Percentiles rank a stretch among this genome's conserved stretches.
Evolutionary conservation across 2,888 invertebrate genomes (phyloP).

Genomic region (Plutella xylostella): DNA sequence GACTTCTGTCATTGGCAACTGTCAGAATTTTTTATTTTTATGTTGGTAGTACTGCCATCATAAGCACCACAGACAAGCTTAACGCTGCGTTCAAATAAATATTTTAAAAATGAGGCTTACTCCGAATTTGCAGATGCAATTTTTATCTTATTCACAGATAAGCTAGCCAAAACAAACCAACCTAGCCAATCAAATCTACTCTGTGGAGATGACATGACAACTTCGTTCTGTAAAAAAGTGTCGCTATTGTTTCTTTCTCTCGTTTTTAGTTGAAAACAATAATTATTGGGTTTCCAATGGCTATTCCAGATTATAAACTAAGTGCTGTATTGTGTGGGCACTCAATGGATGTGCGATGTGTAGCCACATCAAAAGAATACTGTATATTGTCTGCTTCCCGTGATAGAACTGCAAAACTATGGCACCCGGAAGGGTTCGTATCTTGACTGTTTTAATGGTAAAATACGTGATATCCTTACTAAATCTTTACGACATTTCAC

Average conservation of each 20-base stretch:
- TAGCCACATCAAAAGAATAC: conserved; percentile 74
- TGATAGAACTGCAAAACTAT: conserved; percentile 88
- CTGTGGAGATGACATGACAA: conserved; percentile 42
- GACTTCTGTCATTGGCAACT: no score
- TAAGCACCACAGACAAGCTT: no score
- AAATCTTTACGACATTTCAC: no score
- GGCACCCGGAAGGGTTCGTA: conserved; percentile 80
- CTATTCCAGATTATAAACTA: conserved; percentile 77
- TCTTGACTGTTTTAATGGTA: conserved; percentile 2
- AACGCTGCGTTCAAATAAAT: not conserved
- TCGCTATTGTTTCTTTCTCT: not conserved
- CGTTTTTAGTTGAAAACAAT: not conserved
- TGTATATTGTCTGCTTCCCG: conserved; percentile 89
- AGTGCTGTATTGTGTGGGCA: conserved; percentile 84
- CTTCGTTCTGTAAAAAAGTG: conserved; percentile 19
- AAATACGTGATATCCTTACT: not conserved
- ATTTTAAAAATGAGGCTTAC: not conserved
- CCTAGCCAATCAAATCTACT: not conserved
- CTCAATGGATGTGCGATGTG: conserved; percentile 85
- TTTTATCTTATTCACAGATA: no score
- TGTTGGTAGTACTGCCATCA: no score
- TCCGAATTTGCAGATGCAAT: not conserved
- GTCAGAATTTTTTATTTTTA: no score
- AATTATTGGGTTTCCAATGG: conserved; percentile 36
- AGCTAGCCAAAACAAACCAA: no score